A percentile compares a stretch with the other conserved stretches of the same genome.
Evolutionary conservation across 2,888 invertebrate genomes (phyloP).

Genomic region (Pseudoips prasinana): DNA sequence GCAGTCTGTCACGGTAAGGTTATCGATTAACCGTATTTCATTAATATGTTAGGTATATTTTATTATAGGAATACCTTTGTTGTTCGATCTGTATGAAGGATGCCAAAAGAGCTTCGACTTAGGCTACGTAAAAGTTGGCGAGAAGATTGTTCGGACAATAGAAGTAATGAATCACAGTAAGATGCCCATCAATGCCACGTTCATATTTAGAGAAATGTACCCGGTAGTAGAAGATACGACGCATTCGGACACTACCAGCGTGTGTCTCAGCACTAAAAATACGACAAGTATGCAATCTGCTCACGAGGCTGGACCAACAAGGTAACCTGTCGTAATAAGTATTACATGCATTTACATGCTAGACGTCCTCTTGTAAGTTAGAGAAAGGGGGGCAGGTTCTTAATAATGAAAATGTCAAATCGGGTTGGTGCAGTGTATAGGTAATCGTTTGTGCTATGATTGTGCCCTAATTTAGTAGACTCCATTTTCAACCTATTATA

Average conservation of each 20-base stretch:
- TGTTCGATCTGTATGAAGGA: slow-evolving; percentile 72
- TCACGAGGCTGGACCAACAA: slow-evolving; percentile 44
- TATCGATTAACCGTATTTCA: too few species aligned
- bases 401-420: too few species aligned
- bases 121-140: slow-evolving; percentile 74
- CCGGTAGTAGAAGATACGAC: slow-evolving; percentile 54
- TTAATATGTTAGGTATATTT: too few species aligned
- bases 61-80: slow-evolving; percentile 58
- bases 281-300: slow-evolving; percentile 21
- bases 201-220: slow-evolving; percentile 76
- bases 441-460: too few species aligned
- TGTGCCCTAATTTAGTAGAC: too few species aligned
- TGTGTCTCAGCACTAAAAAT: slow-evolving; percentile 54
- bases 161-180: slow-evolving; percentile 82
- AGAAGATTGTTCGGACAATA: slow-evolving; percentile 73
- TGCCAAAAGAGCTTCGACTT: slow-evolving; percentile 72
- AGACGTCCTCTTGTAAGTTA: too few species aligned
- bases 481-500: too few species aligned
- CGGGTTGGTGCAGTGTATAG: too few species aligned
- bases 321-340: slow-evolving; percentile 39
- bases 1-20: too few species aligned
- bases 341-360: too few species aligned
- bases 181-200: slow-evolving; percentile 75
- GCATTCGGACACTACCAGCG: slow-evolving; percentile 61
- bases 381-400: too few species aligned